Conservation (phyloP, 2,888 invertebrate genomes). For the Oscheius myriophilus region DNA sequence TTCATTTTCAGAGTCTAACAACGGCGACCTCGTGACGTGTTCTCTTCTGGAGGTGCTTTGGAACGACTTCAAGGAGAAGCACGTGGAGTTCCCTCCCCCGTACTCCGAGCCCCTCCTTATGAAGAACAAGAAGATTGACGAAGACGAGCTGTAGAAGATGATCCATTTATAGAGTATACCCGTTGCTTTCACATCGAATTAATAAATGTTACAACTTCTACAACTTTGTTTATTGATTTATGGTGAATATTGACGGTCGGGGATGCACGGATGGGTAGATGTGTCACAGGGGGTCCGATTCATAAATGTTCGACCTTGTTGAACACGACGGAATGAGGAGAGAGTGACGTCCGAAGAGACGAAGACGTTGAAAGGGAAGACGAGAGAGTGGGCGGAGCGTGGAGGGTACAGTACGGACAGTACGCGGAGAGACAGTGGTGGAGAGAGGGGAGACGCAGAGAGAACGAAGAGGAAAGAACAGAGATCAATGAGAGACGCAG, state of each 20-base stretch:
- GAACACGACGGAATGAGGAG: no score
- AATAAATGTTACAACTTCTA: no score
- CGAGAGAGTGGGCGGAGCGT: conserved; percentile 13
- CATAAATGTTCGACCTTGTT: conserved; percentile 26
- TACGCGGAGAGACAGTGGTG: neutral
- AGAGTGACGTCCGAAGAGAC: no score
- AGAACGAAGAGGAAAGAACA: neutral
- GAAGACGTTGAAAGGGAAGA: neutral
- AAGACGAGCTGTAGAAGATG: conserved; percentile 28
- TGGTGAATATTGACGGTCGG: no score
- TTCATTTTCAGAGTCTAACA: conserved; percentile 38
- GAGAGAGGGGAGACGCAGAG: neutral
- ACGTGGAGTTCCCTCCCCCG: conserved; percentile 38
- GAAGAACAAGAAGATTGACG: conserved; percentile 27
- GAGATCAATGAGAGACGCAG: neutral
- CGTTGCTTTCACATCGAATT: no score
- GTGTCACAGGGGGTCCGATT: neutral
- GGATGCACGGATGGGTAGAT: no score
- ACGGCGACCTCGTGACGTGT: conserved; percentile 62
- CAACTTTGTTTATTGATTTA: no score
- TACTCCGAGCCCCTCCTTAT: conserved; percentile 52
- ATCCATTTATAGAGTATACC: no score
- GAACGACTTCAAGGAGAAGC: conserved; percentile 52
- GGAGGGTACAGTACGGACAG: no score
- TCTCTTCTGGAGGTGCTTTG: conserved; percentile 57